Percentiles rank a stretch among this genome's conserved stretches.
phyloP scores from a whole-genome alignment of 2,113 vertebrate species.

The Clarias gariepinus region DNA sequence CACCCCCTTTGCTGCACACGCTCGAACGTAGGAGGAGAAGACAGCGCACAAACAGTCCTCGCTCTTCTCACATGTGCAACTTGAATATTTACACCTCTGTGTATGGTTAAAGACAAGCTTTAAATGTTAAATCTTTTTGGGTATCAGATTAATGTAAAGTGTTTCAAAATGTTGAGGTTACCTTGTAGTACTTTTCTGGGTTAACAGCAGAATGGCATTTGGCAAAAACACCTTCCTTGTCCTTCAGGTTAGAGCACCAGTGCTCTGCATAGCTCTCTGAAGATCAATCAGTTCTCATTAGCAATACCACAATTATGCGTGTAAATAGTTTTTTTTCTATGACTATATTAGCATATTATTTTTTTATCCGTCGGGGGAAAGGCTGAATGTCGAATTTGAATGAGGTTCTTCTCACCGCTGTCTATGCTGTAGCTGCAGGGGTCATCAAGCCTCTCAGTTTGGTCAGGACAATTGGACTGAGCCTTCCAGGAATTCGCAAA shows the following conservation, averaged over 20 bases:
- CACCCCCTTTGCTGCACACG: constrained; percentile 83
- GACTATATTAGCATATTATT: neutral
- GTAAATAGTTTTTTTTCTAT: neutral
- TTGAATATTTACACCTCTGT: constrained; percentile 89
- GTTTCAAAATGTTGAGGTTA: constrained; percentile 55
- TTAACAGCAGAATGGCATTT: constrained; percentile 79
- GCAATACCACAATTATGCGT: too few relatives aligned
- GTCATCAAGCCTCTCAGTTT: constrained; percentile 79
- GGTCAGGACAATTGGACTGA: constrained; percentile 77
- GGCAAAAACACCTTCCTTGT: constrained; percentile 72
- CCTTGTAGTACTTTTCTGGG: constrained; percentile 85
- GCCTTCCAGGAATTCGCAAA: constrained; percentile 93
- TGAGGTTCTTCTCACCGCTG: constrained; percentile 69
- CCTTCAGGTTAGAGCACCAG: constrained; percentile 86
- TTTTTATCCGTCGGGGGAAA: neutral
- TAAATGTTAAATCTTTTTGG: neutral
- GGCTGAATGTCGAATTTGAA: neutral
- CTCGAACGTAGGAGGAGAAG: constrained; percentile 87
- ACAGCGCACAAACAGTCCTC: constrained; percentile 89
- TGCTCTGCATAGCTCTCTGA: constrained; percentile 87
- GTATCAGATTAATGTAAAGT: neutral
- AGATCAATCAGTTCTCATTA: neutral
- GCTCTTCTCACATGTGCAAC: constrained; percentile 86
- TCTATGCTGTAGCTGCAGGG: constrained; percentile 89
- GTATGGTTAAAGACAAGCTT: neutral